phyloP scores from a whole-genome alignment of 2,888 invertebrate genomes.

The Polydrusus pterygomalis region DNA sequence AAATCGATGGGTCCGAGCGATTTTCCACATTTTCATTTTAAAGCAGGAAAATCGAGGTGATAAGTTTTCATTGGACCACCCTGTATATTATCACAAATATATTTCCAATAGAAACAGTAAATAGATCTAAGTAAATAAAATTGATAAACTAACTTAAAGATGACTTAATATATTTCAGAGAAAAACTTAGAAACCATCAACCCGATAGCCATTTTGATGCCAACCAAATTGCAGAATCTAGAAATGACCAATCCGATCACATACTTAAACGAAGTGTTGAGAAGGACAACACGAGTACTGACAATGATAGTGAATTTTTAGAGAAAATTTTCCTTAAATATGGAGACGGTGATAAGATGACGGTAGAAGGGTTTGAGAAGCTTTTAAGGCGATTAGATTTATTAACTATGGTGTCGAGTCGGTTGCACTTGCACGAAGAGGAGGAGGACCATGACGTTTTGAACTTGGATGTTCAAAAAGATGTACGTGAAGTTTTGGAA shows the following conservation, averaged over 20 bases:
- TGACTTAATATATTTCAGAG: slow-evolving; percentile 45
- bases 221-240: slow-evolving; percentile 37
- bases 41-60: too few relatives aligned
- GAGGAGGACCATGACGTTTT: slow-evolving; percentile 18
- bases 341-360: slow-evolving; percentile 79
- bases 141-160: background rate
- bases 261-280: slow-evolving; percentile 31
- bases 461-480: slow-evolving; percentile 32
- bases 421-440: slow-evolving; percentile 18
- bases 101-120: too few relatives aligned
- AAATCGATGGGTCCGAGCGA: too few relatives aligned
- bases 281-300: slow-evolving; percentile 13
- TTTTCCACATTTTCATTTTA: too few relatives aligned
- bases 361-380: slow-evolving; percentile 81
- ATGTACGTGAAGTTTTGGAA: slow-evolving; percentile 30
- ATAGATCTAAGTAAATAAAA: background rate
- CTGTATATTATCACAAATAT: too few relatives aligned
- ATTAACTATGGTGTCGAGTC: slow-evolving; percentile 67
- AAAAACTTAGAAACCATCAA: slow-evolving; percentile 60
- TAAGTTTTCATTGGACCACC: background rate
- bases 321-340: slow-evolving; percentile 81
- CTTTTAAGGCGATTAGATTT: slow-evolving; percentile 55
- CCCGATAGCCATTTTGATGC: slow-evolving; percentile 43
- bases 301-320: slow-evolving; percentile 74
- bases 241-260: slow-evolving; percentile 55